Evolutionary conservation across 2,113 vertebrate species (phyloP).

Genomic region (Peromyscus leucopus): DNA sequence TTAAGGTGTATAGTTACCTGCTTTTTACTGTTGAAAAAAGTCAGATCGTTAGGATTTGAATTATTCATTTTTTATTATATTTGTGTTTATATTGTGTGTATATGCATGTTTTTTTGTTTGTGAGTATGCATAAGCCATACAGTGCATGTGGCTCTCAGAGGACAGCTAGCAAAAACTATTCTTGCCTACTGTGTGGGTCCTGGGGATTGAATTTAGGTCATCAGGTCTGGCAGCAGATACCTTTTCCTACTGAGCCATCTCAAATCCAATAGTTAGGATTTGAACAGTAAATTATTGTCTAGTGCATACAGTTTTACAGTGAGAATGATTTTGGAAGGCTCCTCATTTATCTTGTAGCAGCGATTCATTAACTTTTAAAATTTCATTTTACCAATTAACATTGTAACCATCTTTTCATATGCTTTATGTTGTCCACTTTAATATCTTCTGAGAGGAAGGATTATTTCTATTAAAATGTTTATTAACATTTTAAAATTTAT

Average conservation of each 20-base stretch:
- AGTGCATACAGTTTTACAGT: not conserved
- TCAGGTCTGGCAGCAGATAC: not conserved
- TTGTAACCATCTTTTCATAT: not conserved
- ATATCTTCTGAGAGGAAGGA: not conserved
- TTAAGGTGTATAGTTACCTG: not conserved
- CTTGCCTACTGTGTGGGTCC: not conserved
- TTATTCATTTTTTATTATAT: not conserved
- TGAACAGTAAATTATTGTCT: not conserved
- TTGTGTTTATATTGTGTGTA: not conserved
- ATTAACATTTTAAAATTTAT: not conserved
- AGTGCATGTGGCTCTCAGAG: not conserved
- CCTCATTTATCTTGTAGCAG: not conserved
- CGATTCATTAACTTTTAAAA: not conserved
- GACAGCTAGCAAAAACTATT: not conserved
- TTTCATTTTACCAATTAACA: not conserved
- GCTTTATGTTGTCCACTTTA: not conserved
- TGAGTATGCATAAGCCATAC: not conserved
- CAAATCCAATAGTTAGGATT: not conserved
- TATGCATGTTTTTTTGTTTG: not conserved
- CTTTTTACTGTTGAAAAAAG: slow-evolving; percentile 6
- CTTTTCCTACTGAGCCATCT: not conserved
- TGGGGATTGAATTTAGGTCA: not conserved
- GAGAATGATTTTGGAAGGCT: not conserved
- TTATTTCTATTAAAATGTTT: not conserved
- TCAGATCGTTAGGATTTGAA: not conserved